Conservation (phyloP, 2,888 invertebrate genomes). For the Pinctada fucata region DNA sequence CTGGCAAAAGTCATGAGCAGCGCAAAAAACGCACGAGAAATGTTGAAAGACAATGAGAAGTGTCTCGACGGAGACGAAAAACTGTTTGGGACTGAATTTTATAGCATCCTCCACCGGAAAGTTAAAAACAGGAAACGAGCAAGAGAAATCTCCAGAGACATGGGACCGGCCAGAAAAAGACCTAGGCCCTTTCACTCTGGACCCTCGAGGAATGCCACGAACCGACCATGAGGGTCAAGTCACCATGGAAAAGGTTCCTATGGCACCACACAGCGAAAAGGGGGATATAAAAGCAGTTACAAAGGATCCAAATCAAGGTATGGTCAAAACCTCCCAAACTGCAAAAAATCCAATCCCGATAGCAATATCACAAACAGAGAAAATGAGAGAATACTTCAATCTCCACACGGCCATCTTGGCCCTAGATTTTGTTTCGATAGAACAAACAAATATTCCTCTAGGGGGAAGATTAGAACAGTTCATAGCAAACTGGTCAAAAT, state of each 20-base stretch:
- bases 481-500: constrained; percentile 4
- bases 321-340: too few relatives aligned
- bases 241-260: not conserved
- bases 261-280: not conserved
- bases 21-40: not conserved
- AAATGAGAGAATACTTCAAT: not conserved
- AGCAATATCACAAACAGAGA: not conserved
- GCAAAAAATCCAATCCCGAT: too few relatives aligned
- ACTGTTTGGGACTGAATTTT: constrained; percentile 7
- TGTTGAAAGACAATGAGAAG: not conserved
- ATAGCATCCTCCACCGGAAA: constrained; percentile 18
- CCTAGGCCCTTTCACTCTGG: not conserved
- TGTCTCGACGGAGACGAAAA: not conserved
- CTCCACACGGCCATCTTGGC: not conserved
- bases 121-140: constrained; percentile 21
- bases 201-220: not conserved
- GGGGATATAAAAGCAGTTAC: not conserved
- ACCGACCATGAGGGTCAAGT: not conserved
- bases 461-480: constrained; percentile 14
- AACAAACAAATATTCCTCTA: constrained; percentile 1
- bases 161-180: not conserved
- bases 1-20: constrained; percentile 5
- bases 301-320: constrained; percentile 5
- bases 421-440: not conserved
- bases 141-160: constrained; percentile 16